Evolutionary conservation across 2,797 vertebrate genomes (phyloP).

Genomic region (Euthynnus affinis): DNA sequence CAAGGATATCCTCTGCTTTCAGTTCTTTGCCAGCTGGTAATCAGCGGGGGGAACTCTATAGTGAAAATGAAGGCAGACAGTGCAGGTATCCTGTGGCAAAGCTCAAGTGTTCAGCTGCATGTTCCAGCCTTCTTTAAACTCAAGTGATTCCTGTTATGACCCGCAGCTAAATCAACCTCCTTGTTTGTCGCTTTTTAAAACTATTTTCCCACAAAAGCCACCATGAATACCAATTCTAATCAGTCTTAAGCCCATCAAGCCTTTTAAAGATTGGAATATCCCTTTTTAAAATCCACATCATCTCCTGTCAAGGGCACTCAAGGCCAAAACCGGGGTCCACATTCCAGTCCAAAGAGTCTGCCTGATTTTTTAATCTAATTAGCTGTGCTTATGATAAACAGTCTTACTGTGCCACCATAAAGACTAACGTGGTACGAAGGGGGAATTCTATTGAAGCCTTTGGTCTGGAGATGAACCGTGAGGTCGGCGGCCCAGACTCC

Average conservation of each 20-base stretch:
- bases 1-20: slow-evolving; percentile 64
- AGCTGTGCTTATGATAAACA: slow-evolving; percentile 60
- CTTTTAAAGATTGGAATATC: slow-evolving; percentile 11
- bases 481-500: slow-evolving; percentile 38
- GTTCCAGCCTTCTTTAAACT: slow-evolving; percentile 36
- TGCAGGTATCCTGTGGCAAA: slow-evolving; percentile 39
- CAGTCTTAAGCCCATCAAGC: slow-evolving; percentile 14
- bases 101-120: slow-evolving; percentile 22
- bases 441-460: slow-evolving; percentile 23
- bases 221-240: slow-evolving; percentile 6
- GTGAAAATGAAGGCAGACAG: slow-evolving; percentile 16
- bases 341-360: slow-evolving; percentile 52
- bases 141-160: slow-evolving; percentile 31
- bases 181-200: slow-evolving; percentile 17
- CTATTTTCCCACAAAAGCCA: slow-evolving; percentile 38
- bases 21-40: slow-evolving; percentile 49
- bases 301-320: slow-evolving; percentile 50
- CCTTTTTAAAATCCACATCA: slow-evolving; percentile 54
- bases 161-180: slow-evolving; percentile 8
- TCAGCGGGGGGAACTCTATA: slow-evolving; percentile 27
- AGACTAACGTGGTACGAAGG: slow-evolving; percentile 42
- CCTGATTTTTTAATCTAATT: slow-evolving; percentile 60
- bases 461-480: slow-evolving; percentile 46
- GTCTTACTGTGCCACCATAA: slow-evolving; percentile 49
- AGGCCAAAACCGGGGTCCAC: slow-evolving; percentile 36